phyloP scores from a whole-genome alignment of 2,888 invertebrate genomes.

The Platycheirus rosarum region DNA sequence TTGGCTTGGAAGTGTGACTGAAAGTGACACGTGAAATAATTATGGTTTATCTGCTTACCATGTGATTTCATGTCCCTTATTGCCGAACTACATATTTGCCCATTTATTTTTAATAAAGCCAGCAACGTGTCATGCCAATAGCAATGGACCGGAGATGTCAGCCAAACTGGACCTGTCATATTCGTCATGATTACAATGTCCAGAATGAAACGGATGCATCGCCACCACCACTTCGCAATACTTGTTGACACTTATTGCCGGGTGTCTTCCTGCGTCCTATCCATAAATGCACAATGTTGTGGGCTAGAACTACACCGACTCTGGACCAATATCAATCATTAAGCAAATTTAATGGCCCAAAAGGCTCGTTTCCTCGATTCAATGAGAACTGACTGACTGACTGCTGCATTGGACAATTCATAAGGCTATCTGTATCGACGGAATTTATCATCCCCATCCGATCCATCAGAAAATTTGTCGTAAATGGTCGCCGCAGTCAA shows the following conservation, averaged over 20 bases:
- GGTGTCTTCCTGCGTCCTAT: constrained; percentile 18
- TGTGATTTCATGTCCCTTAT: constrained; percentile 16
- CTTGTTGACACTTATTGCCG: constrained; percentile 62
- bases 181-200: constrained; percentile 18
- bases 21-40: constrained; percentile 30
- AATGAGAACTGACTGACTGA: constrained; percentile 50
- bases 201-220: constrained; percentile 4
- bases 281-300: constrained; percentile 49
- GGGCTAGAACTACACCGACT: constrained; percentile 54
- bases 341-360: constrained; percentile 73
- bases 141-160: constrained; percentile 21
- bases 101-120: constrained; percentile 24
- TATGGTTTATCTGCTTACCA: constrained; percentile 24
- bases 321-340: constrained; percentile 71
- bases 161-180: constrained; percentile 17
- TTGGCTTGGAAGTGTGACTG: not conserved
- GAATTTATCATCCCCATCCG: constrained; percentile 64
- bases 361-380: constrained; percentile 71
- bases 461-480: constrained; percentile 67
- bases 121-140: constrained; percentile 15
- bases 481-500: constrained; percentile 44
- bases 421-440: constrained; percentile 50
- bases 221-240: constrained; percentile 15
- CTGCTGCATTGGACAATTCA: constrained; percentile 60
- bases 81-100: constrained; percentile 5